These are phyloP conservation scores for Phocoena sinus DNA, from an alignment of 2,113 vertebrate genomes.

Conservation along the genomic window DNA sequence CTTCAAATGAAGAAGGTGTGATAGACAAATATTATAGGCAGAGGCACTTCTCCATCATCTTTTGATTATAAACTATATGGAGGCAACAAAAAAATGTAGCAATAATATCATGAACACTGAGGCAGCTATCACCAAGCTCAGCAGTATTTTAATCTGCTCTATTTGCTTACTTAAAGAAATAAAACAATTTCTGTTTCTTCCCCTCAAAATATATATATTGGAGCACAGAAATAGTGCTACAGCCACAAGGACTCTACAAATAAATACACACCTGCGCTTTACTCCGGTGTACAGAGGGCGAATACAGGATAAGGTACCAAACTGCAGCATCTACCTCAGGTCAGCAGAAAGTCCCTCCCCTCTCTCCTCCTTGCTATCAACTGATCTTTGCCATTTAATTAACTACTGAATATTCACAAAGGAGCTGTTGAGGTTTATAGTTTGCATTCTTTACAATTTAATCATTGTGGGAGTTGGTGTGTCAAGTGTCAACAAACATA, in stretches of 20 bases:
- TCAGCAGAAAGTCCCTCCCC: not conserved
- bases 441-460: not conserved
- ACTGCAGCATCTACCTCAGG: not conserved
- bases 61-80: not conserved
- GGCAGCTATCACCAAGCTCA: not conserved
- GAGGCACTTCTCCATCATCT: not conserved
- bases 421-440: not conserved
- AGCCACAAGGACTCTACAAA: not conserved
- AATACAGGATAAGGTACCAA: not conserved
- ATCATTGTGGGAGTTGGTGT: not conserved
- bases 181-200: not conserved
- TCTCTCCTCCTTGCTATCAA: not conserved
- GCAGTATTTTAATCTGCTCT: not conserved
- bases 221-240: not conserved
- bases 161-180: not conserved
- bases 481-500: not conserved
- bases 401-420: not conserved
- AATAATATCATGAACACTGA: not conserved
- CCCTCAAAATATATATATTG: not conserved
- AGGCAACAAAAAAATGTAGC: not conserved
- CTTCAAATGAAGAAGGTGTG: not conserved
- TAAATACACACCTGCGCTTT: not conserved
- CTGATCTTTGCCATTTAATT: not conserved
- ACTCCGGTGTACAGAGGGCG: not conserved
- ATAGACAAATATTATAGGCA: not conserved